Evolutionary conservation across 2,113 vertebrate species (phyloP).

Genomic region (Nothobranchius kuhntae): DNA sequence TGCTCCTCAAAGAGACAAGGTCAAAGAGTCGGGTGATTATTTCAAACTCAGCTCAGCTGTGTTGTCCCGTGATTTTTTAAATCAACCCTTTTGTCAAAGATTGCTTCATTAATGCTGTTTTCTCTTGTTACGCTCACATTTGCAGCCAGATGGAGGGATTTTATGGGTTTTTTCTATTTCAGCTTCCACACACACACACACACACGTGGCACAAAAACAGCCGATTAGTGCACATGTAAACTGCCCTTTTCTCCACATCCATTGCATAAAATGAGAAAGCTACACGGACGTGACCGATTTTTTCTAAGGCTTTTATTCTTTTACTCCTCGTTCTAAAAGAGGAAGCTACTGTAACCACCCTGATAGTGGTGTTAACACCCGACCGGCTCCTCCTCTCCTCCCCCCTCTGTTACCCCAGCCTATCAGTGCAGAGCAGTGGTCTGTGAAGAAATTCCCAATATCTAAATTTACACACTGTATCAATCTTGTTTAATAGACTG

Average conservation of each 20-base stretch:
- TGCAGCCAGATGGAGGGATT: constrained; percentile 20
- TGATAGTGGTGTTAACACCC: constrained; percentile 75
- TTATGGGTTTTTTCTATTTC: constrained; percentile 23
- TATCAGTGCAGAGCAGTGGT: constrained; percentile 80
- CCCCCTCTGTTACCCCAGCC: constrained; percentile 66
- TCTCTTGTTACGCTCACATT: constrained; percentile 16
- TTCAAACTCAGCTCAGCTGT: constrained; percentile 62
- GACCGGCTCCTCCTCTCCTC: constrained; percentile 43
- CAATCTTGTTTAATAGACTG: constrained; percentile 95
- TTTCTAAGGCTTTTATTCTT: constrained; percentile 36
- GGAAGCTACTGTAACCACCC: constrained; percentile 62
- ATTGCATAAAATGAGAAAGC: constrained; percentile 53
- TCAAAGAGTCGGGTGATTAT: constrained; percentile 66
- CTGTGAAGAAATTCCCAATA: constrained; percentile 87
- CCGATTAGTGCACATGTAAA: constrained; percentile 49
- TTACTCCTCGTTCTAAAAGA: constrained; percentile 32
- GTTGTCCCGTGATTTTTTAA: constrained; percentile 34
- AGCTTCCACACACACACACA: background rate
- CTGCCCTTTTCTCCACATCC: constrained; percentile 25
- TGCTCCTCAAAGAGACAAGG: constrained; percentile 68
- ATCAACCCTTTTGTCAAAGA: constrained; percentile 30
- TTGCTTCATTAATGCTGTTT: constrained; percentile 36
- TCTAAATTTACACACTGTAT: constrained; percentile 86
- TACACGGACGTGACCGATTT: constrained; percentile 48
- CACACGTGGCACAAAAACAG: constrained; percentile 3